A percentile compares a stretch with the other conserved stretches of the same genome.
Evolutionary conservation across 2,113 vertebrate genomes (phyloP).

Genomic region (Chaetops frenatus): DNA sequence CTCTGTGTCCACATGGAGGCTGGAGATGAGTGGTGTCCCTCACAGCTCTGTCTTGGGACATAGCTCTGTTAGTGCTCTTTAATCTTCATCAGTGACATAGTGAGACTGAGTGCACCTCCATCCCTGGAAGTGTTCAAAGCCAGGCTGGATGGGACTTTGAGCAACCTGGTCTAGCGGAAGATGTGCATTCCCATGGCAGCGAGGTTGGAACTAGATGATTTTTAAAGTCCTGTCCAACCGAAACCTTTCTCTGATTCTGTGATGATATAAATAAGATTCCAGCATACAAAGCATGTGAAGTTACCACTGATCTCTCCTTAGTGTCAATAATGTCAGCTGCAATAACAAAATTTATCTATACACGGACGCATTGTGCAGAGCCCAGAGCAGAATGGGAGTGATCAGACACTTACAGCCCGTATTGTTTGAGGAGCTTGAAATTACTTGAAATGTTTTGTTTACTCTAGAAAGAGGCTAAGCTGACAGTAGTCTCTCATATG

Average conservation of each 20-base stretch:
- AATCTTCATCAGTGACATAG: rapidly evolving
- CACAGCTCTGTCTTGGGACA: neutral
- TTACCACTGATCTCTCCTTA: neutral
- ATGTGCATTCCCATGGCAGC: neutral
- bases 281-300: neutral
- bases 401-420: neutral
- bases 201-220: neutral
- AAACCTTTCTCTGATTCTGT: neutral
- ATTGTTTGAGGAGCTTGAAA: neutral
- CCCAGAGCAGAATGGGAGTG: neutral
- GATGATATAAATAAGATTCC: neutral
- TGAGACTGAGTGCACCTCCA: neutral
- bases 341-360: neutral
- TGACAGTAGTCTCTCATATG: neutral
- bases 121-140: neutral
- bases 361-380: neutral
- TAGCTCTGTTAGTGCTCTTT: neutral
- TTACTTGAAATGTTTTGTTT: neutral
- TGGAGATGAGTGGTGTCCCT: neutral
- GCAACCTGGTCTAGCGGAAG: neutral
- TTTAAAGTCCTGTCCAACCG: neutral
- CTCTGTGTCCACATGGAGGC: neutral
- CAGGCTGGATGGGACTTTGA: neutral
- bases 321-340: neutral
- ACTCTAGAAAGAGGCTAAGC: neutral